phyloP scores from a whole-genome alignment of 2,113 vertebrate species.

The Pseudopipra pipra region DNA sequence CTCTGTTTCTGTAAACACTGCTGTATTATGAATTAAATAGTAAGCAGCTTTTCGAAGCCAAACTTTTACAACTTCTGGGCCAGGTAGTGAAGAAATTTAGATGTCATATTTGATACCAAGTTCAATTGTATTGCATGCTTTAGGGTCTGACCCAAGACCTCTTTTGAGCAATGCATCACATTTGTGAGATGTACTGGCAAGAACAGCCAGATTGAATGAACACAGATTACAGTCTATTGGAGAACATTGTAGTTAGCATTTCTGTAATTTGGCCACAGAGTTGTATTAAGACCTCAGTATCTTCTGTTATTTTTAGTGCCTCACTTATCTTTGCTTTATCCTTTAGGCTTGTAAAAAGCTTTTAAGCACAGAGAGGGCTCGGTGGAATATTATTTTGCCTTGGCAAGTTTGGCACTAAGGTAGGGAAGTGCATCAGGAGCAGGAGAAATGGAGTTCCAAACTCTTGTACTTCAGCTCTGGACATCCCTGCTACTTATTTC shows the following conservation, averaged over 20 bases:
- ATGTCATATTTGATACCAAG: background rate
- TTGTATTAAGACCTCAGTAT: background rate
- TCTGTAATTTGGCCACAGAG: background rate
- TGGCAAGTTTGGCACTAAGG: background rate
- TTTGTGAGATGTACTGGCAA: background rate
- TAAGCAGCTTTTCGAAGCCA: background rate
- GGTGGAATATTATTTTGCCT: background rate
- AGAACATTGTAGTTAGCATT: background rate
- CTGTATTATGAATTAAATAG: background rate
- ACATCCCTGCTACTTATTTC: background rate
- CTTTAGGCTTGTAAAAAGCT: background rate
- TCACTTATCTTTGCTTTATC: background rate
- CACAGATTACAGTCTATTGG: background rate
- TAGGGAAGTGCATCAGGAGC: background rate
- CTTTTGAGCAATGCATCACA: background rate
- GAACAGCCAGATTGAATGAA: background rate
- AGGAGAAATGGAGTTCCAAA: background rate
- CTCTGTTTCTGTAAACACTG: slow-evolving; percentile 3
- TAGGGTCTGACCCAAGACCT: background rate
- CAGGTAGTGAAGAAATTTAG: background rate
- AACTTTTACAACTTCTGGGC: background rate
- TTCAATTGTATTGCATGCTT: background rate
- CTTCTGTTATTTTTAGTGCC: background rate
- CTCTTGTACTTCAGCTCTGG: background rate
- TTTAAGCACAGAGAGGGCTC: background rate